Conservation (phyloP, 2,797 vertebrate species). For the Gadopsis bispinosus region DNA sequence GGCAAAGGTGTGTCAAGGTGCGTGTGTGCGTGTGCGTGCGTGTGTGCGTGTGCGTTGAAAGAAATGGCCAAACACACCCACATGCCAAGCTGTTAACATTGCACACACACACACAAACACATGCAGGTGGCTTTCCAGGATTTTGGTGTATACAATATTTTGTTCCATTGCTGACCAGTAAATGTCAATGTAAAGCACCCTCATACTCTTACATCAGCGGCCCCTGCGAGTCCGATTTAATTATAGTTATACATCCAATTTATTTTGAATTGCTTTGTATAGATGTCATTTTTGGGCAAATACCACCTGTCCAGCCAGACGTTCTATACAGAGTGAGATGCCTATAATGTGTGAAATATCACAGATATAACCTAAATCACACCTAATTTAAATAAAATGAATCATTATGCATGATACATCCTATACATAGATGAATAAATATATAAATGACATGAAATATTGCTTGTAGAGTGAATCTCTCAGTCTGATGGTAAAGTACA, state of each 20-base stretch:
- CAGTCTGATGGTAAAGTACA: too few relatives aligned
- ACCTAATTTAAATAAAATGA: neutral
- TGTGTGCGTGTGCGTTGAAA: neutral
- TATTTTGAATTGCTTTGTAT: neutral
- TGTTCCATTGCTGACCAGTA: neutral
- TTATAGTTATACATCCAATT: neutral
- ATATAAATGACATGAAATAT: neutral
- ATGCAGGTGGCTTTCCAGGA: neutral
- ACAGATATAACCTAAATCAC: neutral
- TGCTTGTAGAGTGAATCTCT: neutral
- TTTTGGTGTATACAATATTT: neutral
- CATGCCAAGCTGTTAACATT: neutral
- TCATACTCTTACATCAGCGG: neutral
- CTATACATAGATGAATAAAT: too few relatives aligned
- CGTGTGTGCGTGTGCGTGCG: neutral
- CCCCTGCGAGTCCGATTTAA: neutral
- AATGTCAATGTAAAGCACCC: neutral
- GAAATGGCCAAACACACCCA: neutral
- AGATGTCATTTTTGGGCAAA: neutral
- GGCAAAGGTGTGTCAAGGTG: slow-evolving; percentile 10
- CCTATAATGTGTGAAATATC: neutral
- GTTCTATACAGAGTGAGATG: neutral
- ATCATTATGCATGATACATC: neutral
- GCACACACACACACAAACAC: neutral
- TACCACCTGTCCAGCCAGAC: neutral